phyloP scores from a whole-genome alignment of 2,888 invertebrate genomes.

The Pediacus dermestoides region DNA sequence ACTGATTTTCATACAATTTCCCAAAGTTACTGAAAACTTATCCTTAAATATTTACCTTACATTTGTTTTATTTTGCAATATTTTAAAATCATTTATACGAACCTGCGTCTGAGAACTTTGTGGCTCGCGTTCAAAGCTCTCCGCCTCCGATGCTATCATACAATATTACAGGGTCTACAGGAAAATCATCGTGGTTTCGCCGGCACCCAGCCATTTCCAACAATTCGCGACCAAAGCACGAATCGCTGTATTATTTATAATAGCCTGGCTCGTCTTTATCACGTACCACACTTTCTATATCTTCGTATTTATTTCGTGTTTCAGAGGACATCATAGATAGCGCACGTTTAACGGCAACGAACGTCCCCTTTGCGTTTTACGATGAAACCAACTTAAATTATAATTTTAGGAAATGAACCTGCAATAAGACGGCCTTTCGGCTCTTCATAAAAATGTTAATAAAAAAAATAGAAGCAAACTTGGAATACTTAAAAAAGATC shows the following conservation, averaged over 20 bases:
- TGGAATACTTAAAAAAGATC: too few relatives aligned
- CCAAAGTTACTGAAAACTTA: too few relatives aligned
- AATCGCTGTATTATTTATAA: slow-evolving; percentile 45
- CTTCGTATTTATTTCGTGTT: slow-evolving; percentile 36
- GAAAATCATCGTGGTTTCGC: too few relatives aligned
- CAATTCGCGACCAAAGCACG: slow-evolving; percentile 31
- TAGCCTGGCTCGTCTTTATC: slow-evolving; percentile 40
- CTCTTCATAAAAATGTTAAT: too few relatives aligned
- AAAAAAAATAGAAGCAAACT: too few relatives aligned
- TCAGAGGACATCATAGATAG: slow-evolving; percentile 25
- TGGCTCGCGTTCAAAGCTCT: slow-evolving; percentile 11
- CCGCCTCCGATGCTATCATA: slow-evolving; percentile 11
- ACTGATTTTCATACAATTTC: too few relatives aligned
- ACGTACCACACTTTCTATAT: slow-evolving; percentile 41
- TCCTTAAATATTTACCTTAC: too few relatives aligned
- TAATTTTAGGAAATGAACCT: too few relatives aligned
- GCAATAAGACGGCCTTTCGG: too few relatives aligned
- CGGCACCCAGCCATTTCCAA: slow-evolving; percentile 15
- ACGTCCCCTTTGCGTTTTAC: slow-evolving; percentile 21
- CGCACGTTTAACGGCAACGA: slow-evolving; percentile 28
- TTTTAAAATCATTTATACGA: too few relatives aligned
- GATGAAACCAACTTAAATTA: slow-evolving; percentile 12
- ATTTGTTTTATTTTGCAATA: too few relatives aligned
- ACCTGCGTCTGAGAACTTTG: too few relatives aligned
- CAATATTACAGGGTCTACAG: slow-evolving; percentile 12